Conservation (phyloP, 2,113 vertebrate species). For the Butorides virescens region DNA sequence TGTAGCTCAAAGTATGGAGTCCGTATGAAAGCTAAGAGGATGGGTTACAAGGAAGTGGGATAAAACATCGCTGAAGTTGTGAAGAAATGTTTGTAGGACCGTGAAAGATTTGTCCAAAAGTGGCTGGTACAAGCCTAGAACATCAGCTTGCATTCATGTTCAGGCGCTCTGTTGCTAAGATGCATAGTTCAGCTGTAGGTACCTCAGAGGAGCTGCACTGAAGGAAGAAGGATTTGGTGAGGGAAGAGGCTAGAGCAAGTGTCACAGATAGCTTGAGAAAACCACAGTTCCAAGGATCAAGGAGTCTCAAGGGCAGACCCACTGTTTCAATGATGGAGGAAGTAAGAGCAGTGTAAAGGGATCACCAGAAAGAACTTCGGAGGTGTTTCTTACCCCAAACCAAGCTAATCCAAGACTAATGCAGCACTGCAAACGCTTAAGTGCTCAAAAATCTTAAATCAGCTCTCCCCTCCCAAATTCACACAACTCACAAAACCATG, state of each 20-base stretch:
- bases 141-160: background rate
- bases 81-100: background rate
- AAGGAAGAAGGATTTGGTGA: background rate
- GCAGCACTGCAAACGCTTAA: background rate
- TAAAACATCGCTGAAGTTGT: background rate
- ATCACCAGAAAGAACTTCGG: background rate
- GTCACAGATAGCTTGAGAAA: background rate
- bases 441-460: background rate
- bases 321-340: background rate
- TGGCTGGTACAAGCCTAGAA: background rate
- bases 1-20: background rate
- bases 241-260: background rate
- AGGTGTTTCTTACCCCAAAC: background rate
- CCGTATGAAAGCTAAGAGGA: background rate
- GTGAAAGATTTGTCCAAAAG: background rate
- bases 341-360: background rate
- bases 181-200: background rate
- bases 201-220: background rate
- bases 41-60: background rate
- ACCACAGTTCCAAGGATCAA: background rate
- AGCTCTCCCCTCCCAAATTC: background rate
- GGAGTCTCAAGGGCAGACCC: background rate
- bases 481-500: background rate
- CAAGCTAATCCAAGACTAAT: background rate
- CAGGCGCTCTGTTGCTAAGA: background rate